Base-by-base conservation (phyloP, 2,888 invertebrate genomes). In the Melinaea marsaeus region DNA sequence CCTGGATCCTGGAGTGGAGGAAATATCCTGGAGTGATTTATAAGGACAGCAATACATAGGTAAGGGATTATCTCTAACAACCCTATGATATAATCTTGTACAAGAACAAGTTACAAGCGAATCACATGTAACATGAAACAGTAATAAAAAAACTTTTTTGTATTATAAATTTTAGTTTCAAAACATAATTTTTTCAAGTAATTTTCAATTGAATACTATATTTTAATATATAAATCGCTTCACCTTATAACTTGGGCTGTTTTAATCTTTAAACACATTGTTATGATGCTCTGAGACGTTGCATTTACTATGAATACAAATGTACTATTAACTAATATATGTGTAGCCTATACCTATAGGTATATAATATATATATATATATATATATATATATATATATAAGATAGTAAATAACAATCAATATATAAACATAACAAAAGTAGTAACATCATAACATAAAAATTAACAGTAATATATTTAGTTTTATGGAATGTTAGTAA, bases 31-130 rank as follows among this genome's bases (percentile, higher is more conserved):
- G 57, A 54, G 57, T 55, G 57, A 48, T 60, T 64, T 55, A 58
- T 48, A 55, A 56, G n/a, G 55, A 37, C 45, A 61, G 58, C 64
- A 61, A 69, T 67, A 55, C 61, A 63, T 61, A 42, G 57, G 48
- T 61, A 69, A 69, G 67, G 71, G 74, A 76, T 75, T 75, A 74
- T 59, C 69, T 71, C 70, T 75, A 76, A 76, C 75, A 75, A 75
- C 67, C 56, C 60, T 61, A 56, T 63, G 65, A 68, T 58, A 62
- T 68, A 66, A 71, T 68, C 66, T 63, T 56, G 54, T 46, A 55
- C 58, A 48, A 60, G 42, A 48, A 9, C 62, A 69, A 64, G 58
- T 42, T 45, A 67, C 46, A 63, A 57, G 55, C 62, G 57, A 13
- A n/a, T n/a, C 34, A 9, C 7, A 32, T 32, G 6, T 32, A 11